Conservation (phyloP, 2,797 vertebrate genomes). For the Okamejei kenojei region DNA sequence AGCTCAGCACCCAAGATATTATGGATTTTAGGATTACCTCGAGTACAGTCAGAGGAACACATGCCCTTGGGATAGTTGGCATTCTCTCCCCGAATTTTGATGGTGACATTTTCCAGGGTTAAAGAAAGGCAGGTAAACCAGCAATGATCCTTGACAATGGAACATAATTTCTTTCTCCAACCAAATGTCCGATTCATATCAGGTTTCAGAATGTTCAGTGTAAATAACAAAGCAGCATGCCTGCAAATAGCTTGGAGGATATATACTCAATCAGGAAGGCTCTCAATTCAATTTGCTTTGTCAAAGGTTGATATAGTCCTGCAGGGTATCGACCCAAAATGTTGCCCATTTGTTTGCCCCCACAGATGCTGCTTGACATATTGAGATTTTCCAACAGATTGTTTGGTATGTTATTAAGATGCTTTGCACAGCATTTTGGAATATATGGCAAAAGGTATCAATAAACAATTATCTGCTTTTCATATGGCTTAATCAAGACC, state of each 20-base stretch:
- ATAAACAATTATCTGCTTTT: neutral
- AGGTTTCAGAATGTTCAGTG: neutral
- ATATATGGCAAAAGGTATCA: neutral
- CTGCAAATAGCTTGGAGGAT: neutral
- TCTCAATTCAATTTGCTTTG: neutral
- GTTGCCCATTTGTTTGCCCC: too few species aligned
- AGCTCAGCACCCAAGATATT: neutral
- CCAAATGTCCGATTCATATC: slow-evolving; percentile 5
- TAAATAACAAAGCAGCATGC: neutral
- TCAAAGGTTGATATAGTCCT: neutral
- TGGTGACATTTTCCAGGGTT: too few species aligned
- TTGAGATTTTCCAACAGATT: too few species aligned
- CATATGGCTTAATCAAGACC: neutral
- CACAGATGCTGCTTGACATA: too few species aligned
- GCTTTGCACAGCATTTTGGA: neutral
- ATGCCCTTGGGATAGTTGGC: neutral
- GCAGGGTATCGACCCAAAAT: too few species aligned
- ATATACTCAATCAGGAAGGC: neutral
- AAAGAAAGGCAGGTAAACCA: too few species aligned
- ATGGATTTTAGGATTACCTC: neutral
- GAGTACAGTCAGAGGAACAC: neutral
- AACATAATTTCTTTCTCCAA: neutral
- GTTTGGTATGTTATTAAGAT: neutral
- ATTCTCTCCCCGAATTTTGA: neutral
- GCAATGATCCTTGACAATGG: too few species aligned